Base-by-base conservation (phyloP, 1,140 invertebrate genomes). In the Babylonia areolata region DNA sequence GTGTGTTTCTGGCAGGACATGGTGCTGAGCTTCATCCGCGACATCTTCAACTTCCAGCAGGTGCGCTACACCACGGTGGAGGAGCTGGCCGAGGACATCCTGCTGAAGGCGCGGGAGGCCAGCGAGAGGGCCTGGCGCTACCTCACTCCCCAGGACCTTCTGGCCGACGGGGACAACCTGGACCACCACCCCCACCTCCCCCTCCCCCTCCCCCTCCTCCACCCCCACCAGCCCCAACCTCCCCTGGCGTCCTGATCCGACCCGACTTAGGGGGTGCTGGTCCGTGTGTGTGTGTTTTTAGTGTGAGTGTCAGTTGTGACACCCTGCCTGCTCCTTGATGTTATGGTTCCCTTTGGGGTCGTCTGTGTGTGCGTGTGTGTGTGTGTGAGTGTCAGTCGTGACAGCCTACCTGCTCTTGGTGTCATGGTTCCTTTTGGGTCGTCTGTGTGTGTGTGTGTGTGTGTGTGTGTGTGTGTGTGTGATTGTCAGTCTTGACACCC, bases 41-140 rank as follows among this genome's bases (percentile, higher is more conserved):
- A 99, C 94, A 96, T 99, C 90, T 99, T 99, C 94, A 98, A 97
- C 95, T 98, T 99, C 94, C 96, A 98, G 87, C 97, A 97, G 93
- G 97, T 97, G 89, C 96, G 98, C 40, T 99, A 97, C 92, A 97
- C 97, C 0, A 97, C 95, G n/a, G 96, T 98, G 6, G 97, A 98
- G 89, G 97, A 97, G 33, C 84, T 93, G 5, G 90, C 90, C 35
- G 89, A 90, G 17, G 92, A 93, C 77, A 92, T 93, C 75, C 81
- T 92, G 11, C 69, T 54, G 37, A 84, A 91, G 33, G 89, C 90
- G 3, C 86, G 86, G 80, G 39, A 81, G 31, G 80, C 84, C 46
- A 91, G 89, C 84, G 89, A 93, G 28, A 77, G 73, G 2, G 91
- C 90, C 39, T 69, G 80, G 15, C 0, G 58, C 5, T 64, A 28